phyloP scores from a whole-genome alignment of 2,888 invertebrate genomes.

The Artemia sinica region DNA sequence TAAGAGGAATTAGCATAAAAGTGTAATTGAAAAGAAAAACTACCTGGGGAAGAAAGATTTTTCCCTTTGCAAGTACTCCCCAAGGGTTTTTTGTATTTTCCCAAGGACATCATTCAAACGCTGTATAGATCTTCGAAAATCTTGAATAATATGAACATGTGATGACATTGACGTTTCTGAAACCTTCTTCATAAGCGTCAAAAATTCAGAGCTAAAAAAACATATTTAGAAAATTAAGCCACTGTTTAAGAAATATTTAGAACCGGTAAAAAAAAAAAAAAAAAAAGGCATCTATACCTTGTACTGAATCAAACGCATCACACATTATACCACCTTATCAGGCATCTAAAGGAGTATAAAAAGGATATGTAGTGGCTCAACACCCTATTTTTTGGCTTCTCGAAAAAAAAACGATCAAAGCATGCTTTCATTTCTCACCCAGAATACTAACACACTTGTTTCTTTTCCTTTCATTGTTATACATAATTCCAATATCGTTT shows the following conservation, averaged over 20 bases:
- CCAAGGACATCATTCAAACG: conserved; percentile 88
- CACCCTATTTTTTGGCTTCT: too few relatives aligned
- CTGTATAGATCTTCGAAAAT: conserved; percentile 83
- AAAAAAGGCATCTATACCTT: too few relatives aligned
- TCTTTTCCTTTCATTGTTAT: neutral
- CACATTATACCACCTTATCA: too few relatives aligned
- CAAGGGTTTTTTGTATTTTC: conserved; percentile 98
- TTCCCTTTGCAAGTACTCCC: conserved; percentile 94
- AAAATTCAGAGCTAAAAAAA: conserved; percentile 73
- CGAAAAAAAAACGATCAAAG: too few relatives aligned
- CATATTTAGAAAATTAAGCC: conserved; percentile 5
- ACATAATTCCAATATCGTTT: too few relatives aligned
- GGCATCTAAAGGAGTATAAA: too few relatives aligned
- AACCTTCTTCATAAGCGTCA: conserved; percentile 97
- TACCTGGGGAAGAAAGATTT: conserved; percentile 84
- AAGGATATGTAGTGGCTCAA: too few relatives aligned
- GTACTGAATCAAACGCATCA: too few relatives aligned
- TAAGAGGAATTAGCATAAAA: too few relatives aligned
- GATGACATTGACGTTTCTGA: conserved; percentile 96
- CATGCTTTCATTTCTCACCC: too few relatives aligned
- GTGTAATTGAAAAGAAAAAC: neutral
- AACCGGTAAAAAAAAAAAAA: too few relatives aligned
- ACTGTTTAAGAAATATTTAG: neutral
- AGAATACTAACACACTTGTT: too few relatives aligned
- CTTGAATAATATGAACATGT: conserved; percentile 94